Conservation (phyloP, 2,797 vertebrate species). For the Poecilia picta region DNA sequence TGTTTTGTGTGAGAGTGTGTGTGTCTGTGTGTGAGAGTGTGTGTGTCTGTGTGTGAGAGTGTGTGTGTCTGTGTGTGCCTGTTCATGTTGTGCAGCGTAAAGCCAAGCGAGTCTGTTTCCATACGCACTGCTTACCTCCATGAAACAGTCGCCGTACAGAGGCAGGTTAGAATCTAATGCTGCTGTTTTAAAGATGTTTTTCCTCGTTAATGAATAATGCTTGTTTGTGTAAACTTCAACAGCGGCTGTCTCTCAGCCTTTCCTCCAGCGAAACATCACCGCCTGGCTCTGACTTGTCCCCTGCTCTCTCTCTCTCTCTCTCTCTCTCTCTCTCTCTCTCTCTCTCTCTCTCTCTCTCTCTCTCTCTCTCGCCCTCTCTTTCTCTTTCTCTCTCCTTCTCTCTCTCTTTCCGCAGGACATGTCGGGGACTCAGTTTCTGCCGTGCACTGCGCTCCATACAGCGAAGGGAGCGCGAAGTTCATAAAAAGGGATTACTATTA, state of each 20-base stretch:
- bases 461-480: constrained; percentile 80
- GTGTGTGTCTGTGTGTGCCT: no score
- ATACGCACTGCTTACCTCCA: constrained; percentile 27
- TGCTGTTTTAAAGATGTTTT: constrained; percentile 1
- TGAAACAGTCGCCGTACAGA: constrained; percentile 7
- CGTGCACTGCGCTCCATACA: constrained; percentile 75
- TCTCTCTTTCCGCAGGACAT: constrained; percentile 78
- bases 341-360: constrained; percentile 45
- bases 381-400: no score
- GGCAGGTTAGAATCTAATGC: neutral
- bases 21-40: no score
- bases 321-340: constrained; percentile 24
- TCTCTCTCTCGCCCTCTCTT: no score
- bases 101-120: constrained; percentile 32
- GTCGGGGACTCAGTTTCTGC: constrained; percentile 77
- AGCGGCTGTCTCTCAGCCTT: constrained; percentile 45
- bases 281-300: constrained; percentile 65
- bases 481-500: constrained; percentile 81
- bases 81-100: constrained; percentile 17
- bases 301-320: constrained; percentile 61
- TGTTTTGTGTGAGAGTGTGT: no score
- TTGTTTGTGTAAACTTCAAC: constrained; percentile 49
- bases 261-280: constrained; percentile 48
- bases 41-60: no score
- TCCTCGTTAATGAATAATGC: constrained; percentile 20